Conservation (phyloP, 2,888 invertebrate species). For the Synanthedon vespiformis region DNA sequence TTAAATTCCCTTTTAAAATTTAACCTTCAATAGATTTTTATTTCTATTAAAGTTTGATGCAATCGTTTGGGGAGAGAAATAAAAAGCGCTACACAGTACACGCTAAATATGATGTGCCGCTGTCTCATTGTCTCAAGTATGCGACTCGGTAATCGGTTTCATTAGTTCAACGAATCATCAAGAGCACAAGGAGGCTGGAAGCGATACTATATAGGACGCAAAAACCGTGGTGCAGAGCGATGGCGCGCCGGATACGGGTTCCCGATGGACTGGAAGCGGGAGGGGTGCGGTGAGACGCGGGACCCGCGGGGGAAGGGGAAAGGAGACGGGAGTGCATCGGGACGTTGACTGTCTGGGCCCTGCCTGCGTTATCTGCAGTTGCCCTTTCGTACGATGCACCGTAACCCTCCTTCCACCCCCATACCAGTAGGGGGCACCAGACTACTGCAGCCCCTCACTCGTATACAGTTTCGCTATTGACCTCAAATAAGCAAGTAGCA, state of each 20-base stretch:
- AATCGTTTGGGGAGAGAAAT: background rate
- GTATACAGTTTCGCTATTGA: constrained; percentile 50
- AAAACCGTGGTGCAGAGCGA: constrained; percentile 38
- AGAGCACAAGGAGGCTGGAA: constrained; percentile 19
- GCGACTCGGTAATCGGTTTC: constrained; percentile 51
- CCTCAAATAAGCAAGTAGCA: constrained; percentile 45
- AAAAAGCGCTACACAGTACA: background rate
- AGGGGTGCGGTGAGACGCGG: constrained; percentile 14
- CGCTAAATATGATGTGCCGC: background rate
- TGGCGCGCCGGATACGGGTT: constrained; percentile 52
- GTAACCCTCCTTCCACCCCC: constrained; percentile 56
- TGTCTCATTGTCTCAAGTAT: constrained; percentile 46
- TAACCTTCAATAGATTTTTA: no score
- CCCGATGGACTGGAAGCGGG: constrained; percentile 30
- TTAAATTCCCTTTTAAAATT: no score
- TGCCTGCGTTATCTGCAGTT: constrained; percentile 67
- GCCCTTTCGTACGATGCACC: constrained; percentile 69
- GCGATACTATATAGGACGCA: constrained; percentile 31
- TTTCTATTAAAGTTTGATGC: no score
- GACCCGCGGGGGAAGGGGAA: constrained; percentile 11
- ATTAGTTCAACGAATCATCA: constrained; percentile 49
- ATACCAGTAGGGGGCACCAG: constrained; percentile 29
- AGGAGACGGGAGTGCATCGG: constrained; percentile 45
- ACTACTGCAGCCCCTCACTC: constrained; percentile 46
- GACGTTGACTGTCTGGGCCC: constrained; percentile 68